These are phyloP conservation scores for Lacanobia wlatinum DNA, from an alignment of 2,888 invertebrate genomes.

Conservation along the genomic window DNA sequence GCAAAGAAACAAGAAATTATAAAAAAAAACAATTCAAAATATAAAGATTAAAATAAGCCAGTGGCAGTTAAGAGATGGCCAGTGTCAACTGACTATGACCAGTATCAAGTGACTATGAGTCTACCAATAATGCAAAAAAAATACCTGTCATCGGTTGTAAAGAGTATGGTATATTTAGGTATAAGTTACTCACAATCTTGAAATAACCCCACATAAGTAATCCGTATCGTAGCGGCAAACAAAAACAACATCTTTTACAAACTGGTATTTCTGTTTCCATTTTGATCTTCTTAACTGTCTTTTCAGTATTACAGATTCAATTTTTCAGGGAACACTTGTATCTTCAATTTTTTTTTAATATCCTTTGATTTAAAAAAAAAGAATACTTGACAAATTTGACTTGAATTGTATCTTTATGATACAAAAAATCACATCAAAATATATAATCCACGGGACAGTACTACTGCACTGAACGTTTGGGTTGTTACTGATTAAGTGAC, in stretches of 20 bases:
- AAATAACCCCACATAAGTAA: not conserved
- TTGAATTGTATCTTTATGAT: too few species aligned
- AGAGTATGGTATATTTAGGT: not conserved
- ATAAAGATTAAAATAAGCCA: too few species aligned
- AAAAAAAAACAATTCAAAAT: too few species aligned
- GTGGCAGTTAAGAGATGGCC: too few species aligned
- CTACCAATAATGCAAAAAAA: too few species aligned
- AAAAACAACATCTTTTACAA: not conserved
- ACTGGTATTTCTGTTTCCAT: not conserved
- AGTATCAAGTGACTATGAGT: too few species aligned
- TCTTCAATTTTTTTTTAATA: not conserved
- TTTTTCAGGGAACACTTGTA: not conserved
- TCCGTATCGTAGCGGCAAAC: not conserved
- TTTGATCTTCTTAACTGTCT: not conserved
- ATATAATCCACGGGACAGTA: not conserved
- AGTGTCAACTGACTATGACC: too few species aligned
- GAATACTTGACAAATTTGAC: not conserved
- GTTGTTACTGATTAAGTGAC: not conserved
- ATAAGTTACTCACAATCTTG: not conserved
- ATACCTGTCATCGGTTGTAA: not conserved
- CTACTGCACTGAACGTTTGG: not conserved
- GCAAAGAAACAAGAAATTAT: too few species aligned
- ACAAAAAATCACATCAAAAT: not conserved
- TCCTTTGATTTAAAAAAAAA: not conserved
- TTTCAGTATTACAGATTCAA: not conserved